Evolutionary conservation across 2,113 vertebrate species (phyloP).

Genomic region (Ophthalmolycus amberensis): DNA sequence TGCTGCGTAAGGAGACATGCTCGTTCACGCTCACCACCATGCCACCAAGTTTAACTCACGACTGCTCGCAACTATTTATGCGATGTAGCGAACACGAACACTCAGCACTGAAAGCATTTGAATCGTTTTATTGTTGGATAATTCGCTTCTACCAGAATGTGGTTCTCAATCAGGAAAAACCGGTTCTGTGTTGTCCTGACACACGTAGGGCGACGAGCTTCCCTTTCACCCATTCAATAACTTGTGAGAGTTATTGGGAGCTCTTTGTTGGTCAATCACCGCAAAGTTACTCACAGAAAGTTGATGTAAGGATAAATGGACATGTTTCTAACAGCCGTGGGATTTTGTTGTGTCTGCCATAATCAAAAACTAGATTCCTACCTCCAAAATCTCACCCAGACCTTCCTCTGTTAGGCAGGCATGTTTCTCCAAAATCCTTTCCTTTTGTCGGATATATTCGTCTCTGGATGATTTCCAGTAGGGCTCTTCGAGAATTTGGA

Average conservation of each 20-base stretch:
- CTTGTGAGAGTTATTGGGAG: background rate
- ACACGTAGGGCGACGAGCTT: background rate
- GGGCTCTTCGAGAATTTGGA: constrained; percentile 93
- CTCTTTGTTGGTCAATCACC: background rate
- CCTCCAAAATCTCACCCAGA: constrained; percentile 91
- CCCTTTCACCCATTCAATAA: background rate
- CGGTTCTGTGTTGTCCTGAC: constrained; percentile 14
- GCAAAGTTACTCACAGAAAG: background rate
- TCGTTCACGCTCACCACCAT: background rate
- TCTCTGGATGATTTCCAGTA: constrained; percentile 87
- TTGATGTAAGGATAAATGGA: background rate
- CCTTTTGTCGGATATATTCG: constrained; percentile 83
- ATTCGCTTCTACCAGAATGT: background rate
- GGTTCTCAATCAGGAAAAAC: constrained; percentile 34
- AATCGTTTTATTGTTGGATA: background rate
- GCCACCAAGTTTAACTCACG: background rate
- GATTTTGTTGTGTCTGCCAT: background rate
- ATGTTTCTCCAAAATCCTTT: constrained; percentile 83
- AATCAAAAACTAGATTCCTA: constrained; percentile 63
- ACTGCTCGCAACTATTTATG: too few species aligned
- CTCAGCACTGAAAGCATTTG: fast-evolving
- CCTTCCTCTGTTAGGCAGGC: constrained; percentile 86
- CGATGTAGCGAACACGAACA: background rate
- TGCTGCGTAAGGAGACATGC: background rate
- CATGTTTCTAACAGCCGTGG: background rate